Evolutionary conservation across 2,888 invertebrate species (phyloP).

Genomic region (Drosophila nigricruria): DNA sequence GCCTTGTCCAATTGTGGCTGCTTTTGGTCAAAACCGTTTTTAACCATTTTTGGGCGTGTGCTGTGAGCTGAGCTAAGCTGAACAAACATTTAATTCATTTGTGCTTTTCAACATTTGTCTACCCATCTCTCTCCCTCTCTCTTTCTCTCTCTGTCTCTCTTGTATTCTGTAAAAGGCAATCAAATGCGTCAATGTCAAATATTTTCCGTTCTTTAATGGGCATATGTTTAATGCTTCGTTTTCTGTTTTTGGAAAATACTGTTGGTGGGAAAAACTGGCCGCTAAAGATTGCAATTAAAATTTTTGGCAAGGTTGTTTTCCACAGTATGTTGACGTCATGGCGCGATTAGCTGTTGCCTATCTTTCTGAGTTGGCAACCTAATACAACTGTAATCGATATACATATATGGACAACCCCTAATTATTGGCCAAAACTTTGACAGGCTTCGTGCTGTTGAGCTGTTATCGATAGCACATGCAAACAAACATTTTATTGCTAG

Average conservation of each 20-base stretch:
- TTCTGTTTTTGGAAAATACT: slow-evolving; percentile 30
- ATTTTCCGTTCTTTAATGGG: slow-evolving; percentile 72
- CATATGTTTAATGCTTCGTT: slow-evolving; percentile 29
- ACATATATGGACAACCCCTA: slow-evolving; percentile 24
- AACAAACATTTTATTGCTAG: slow-evolving; percentile 16
- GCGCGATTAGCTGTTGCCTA: slow-evolving; percentile 49
- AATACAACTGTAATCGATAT: slow-evolving; percentile 40
- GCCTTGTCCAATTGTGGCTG: slow-evolving; percentile 73
- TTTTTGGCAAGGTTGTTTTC: slow-evolving; percentile 49
- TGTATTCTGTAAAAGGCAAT: slow-evolving; percentile 60
- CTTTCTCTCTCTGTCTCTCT: not conserved
- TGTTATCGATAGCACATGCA: slow-evolving; percentile 55
- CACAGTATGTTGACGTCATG: slow-evolving; percentile 42
- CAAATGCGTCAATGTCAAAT: slow-evolving; percentile 68
- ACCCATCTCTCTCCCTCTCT: slow-evolving; percentile 8
- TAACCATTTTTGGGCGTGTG: slow-evolving; percentile 79
- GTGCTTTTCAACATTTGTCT: slow-evolving; percentile 58
- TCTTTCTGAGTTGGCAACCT: slow-evolving; percentile 39
- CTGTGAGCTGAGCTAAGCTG: slow-evolving; percentile 37
- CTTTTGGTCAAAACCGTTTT: slow-evolving; percentile 67
- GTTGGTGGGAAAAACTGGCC: slow-evolving; percentile 39
- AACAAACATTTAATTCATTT: slow-evolving; percentile 61
- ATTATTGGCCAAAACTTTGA: slow-evolving; percentile 28
- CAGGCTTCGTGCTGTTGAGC: slow-evolving; percentile 34
- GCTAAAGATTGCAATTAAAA: slow-evolving; percentile 31